Evolutionary conservation across 2,888 invertebrate species (phyloP), one percentile per base, ranked within the genome.

Genomic region (Phanerotoma sp.): DNA sequence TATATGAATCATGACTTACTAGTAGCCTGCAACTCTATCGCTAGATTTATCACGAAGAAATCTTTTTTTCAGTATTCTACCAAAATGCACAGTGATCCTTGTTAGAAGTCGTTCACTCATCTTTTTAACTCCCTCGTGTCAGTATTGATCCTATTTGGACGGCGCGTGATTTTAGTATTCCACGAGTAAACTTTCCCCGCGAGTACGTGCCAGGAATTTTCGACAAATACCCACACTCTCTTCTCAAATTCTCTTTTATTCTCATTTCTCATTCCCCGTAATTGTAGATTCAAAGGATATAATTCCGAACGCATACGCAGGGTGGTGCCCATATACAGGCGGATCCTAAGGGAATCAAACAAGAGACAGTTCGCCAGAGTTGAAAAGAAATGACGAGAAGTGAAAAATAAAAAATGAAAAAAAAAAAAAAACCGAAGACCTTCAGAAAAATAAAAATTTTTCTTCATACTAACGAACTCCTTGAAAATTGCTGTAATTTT

Each of bases 251-350:
- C 46, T 50, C 46, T 25, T 40, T 50, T 32, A 41, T 25, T 20
- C 22, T 22, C 38, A 16, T 40, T 47, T 40, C 46, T 38, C 65
- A 64, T 65, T 63, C 65, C 66, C 68, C 66, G 70, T 77, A 75
- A 77, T 77, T 76, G 76, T 75, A 75, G 72, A 77, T 77, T 77
- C 77, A 76, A 77, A 74, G 77, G 76, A 77, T 74, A 74, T 75
- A 72, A 75, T 75, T 73, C 71, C 67, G 64, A 62, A 64, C 63
- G 57, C 37, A 38, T 37, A 50, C 47, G 51, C 44, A 52, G 38
- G 20, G 20, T n/a, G n/a, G n/a, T n/a, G n/a, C n/a, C n/a, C n/a
- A 18, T 16, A 5, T 11, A 51, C 52, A 49, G 56, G 51, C 45
- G 51, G 58, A 63, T 63, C 64, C 62, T 65, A 55, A 49, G 65